These are phyloP conservation scores for Thalassaphorura encarpata DNA, from an alignment of 1,140 invertebrate species.

Conservation along the genomic window DNA sequence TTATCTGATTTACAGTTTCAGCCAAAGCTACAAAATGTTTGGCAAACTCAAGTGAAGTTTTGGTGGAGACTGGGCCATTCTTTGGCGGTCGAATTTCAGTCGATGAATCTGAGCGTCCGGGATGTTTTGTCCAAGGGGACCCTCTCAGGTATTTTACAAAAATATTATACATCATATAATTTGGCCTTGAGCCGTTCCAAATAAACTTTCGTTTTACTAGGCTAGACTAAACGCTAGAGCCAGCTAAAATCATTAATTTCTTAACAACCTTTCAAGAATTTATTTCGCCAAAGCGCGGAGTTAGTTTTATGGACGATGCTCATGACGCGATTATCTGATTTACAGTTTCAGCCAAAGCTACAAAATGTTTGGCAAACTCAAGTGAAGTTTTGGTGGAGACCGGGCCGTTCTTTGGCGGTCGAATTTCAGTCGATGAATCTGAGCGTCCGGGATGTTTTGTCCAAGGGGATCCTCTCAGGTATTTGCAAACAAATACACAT, in stretches of 20 bases:
- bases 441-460: slow-evolving; percentile 35
- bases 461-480: slow-evolving; percentile 39
- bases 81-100: slow-evolving; percentile 63
- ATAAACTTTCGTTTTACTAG: too few relatives aligned
- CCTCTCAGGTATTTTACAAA: slow-evolving; percentile 34
- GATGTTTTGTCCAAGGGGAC: slow-evolving; percentile 39
- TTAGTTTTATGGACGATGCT: too few relatives aligned
- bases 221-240: too few relatives aligned
- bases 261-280: too few relatives aligned
- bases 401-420: slow-evolving; percentile 61
- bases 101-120: slow-evolving; percentile 39
- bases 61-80: slow-evolving; percentile 64
- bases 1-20: slow-evolving; percentile 52
- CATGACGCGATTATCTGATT: too few relatives aligned
- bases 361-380: slow-evolving; percentile 58
- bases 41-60: slow-evolving; percentile 61
- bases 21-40: slow-evolving; percentile 62
- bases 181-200: too few relatives aligned
- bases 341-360: slow-evolving; percentile 63
- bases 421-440: slow-evolving; percentile 54
- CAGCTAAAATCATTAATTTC: too few relatives aligned
- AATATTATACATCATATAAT: too few relatives aligned
- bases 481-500: too few relatives aligned
- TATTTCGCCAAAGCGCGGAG: too few relatives aligned
- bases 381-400: slow-evolving; percentile 70